Evolutionary conservation across 2,113 vertebrate species (phyloP).

Genomic region (Ammospiza nelsoni): DNA sequence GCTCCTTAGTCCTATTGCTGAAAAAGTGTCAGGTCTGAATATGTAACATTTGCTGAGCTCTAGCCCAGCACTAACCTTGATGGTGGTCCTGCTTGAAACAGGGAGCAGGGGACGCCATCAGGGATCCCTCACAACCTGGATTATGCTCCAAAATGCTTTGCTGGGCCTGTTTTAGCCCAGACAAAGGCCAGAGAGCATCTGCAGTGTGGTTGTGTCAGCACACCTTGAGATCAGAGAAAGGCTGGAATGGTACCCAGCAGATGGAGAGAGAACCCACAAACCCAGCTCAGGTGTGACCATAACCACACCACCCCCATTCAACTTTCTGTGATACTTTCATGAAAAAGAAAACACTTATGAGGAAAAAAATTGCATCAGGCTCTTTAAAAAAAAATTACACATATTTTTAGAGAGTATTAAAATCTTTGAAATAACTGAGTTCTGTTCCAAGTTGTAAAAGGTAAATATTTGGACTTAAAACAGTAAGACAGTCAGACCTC

Average conservation of each 20-base stretch:
- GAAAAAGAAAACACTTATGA: not conserved
- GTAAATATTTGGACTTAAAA: slow-evolving; percentile 19
- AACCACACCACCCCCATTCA: not conserved
- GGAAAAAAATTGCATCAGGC: not conserved
- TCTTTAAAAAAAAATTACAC: not conserved
- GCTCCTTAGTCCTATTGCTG: not conserved
- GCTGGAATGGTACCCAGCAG: not conserved
- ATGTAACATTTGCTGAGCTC: not conserved
- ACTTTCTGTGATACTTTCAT: not conserved
- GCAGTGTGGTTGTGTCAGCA: not conserved
- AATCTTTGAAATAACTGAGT: not conserved
- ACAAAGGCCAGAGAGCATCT: not conserved
- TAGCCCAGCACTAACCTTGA: not conserved
- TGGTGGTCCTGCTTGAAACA: not conserved
- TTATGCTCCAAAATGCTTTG: not conserved
- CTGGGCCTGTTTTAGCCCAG: not conserved
- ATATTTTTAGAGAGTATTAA: not conserved
- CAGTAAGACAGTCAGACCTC: not conserved
- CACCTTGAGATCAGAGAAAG: not conserved
- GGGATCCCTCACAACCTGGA: not conserved
- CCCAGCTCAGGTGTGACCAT: not conserved
- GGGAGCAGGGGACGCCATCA: not conserved
- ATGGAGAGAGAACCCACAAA: not conserved
- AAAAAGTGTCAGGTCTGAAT: not conserved
- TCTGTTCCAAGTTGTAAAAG: not conserved